Evolutionary conservation across 2,888 invertebrate species (phyloP).

Genomic region (Agonum fuliginosum): DNA sequence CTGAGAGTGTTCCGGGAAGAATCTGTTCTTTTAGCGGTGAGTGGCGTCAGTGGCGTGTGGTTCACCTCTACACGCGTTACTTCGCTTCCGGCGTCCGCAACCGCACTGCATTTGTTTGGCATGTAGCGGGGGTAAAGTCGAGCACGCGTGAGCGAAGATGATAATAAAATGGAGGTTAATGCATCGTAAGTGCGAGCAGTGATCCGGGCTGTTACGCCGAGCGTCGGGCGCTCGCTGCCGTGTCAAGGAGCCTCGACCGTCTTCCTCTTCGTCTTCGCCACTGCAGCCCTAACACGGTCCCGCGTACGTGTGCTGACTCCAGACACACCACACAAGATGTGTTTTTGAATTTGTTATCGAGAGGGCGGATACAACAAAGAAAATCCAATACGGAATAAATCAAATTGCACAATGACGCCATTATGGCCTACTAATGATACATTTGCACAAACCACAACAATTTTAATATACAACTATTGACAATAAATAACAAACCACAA

Average conservation of each 20-base stretch:
- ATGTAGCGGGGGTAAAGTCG: not conserved
- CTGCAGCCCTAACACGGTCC: constrained; percentile 9
- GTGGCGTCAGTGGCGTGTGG: constrained; percentile 2
- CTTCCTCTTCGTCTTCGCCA: too few species aligned
- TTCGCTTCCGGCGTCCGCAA: constrained; percentile 5
- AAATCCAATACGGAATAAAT: not conserved
- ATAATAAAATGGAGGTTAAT: constrained; percentile 58
- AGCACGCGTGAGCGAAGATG: constrained; percentile 55
- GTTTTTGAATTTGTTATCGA: constrained; percentile 28
- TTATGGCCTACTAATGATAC: constrained; percentile 1
- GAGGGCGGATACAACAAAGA: not conserved
- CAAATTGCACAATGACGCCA: too few species aligned
- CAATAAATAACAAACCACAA: constrained; percentile 30
- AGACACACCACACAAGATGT: constrained; percentile 17
- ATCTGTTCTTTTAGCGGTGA: constrained; percentile 33
- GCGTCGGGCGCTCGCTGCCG: too few species aligned
- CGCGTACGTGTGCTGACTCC: constrained; percentile 29
- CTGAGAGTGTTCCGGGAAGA: not conserved
- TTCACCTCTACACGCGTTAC: not conserved
- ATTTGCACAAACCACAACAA: not conserved
- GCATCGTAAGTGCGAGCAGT: constrained; percentile 57
- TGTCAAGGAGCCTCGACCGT: too few species aligned
- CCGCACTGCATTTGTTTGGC: constrained; percentile 48
- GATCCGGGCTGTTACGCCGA: constrained; percentile 56
- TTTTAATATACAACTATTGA: constrained; percentile 25